phyloP scores from a whole-genome alignment of 2,888 invertebrate genomes.

The Hypomecis atomaria region DNA sequence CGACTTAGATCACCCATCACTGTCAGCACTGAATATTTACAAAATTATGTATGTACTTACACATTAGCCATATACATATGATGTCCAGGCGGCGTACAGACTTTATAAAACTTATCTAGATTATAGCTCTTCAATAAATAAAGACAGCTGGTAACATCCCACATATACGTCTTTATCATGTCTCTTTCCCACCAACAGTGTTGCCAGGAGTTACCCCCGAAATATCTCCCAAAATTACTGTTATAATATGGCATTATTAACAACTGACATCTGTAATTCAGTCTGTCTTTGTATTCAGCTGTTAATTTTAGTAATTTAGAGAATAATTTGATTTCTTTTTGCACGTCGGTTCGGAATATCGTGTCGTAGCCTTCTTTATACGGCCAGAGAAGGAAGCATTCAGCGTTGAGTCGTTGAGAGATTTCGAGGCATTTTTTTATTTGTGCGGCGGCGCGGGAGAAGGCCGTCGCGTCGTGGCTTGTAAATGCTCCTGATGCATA shows the following conservation, averaged over 20 bases:
- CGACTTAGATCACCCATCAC: no score
- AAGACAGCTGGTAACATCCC: conserved; percentile 87
- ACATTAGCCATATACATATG: conserved; percentile 85
- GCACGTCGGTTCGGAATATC: conserved; percentile 85
- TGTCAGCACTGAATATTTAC: no score
- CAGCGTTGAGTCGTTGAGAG: conserved; percentile 85
- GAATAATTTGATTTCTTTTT: conserved; percentile 85
- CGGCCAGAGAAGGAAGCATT: conserved; percentile 86
- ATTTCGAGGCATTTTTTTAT: conserved; percentile 86
- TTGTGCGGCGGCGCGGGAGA: conserved; percentile 85
- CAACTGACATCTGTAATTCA: conserved; percentile 85
- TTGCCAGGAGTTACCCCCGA: conserved; percentile 46
- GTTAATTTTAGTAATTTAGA: conserved; percentile 86
- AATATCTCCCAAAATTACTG: conserved; percentile 15
- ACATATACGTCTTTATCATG: conserved; percentile 83
- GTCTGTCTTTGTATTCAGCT: conserved; percentile 86
- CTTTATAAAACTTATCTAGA: conserved; percentile 85
- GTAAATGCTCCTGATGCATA: conserved; percentile 86
- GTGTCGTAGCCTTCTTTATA: conserved; percentile 85
- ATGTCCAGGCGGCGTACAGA: conserved; percentile 86
- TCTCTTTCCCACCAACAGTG: conserved; percentile 49
- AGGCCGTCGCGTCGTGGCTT: conserved; percentile 84
- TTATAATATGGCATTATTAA: conserved; percentile 80
- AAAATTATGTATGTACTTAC: conserved; percentile 74
- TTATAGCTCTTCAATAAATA: conserved; percentile 85